A percentile compares a stretch with the other conserved stretches of the same genome.
phyloP scores from a whole-genome alignment of 2,888 invertebrate genomes.

The Schrankia costaestrigalis region DNA sequence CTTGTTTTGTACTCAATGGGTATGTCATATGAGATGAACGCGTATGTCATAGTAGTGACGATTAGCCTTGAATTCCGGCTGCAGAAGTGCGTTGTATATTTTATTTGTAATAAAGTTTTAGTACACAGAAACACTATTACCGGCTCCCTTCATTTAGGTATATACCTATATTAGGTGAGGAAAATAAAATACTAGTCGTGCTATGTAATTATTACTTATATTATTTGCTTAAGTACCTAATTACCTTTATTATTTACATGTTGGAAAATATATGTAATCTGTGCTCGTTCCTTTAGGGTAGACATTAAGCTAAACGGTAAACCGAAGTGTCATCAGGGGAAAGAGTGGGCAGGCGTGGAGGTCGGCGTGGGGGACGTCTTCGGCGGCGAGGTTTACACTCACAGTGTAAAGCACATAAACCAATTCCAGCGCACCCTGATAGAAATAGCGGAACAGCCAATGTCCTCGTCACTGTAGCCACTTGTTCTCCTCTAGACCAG shows the following conservation, averaged over 20 bases:
- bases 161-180: too few species aligned
- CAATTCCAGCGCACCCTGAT: constrained; percentile 91
- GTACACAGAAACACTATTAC: too few species aligned
- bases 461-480: constrained; percentile 90
- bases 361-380: constrained; percentile 83
- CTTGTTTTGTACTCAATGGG: too few species aligned
- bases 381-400: constrained; percentile 88
- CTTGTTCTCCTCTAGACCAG: constrained; percentile 91
- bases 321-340: constrained; percentile 78
- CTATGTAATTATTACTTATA: too few species aligned
- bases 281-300: constrained; percentile 25
- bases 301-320: constrained; percentile 61
- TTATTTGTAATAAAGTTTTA: too few species aligned
- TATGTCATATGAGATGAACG: too few species aligned
- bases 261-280: constrained; percentile 25
- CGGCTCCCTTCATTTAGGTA: too few species aligned
- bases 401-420: constrained; percentile 92
- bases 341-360: constrained; percentile 81
- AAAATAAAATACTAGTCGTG: constrained; percentile 17
- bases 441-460: constrained; percentile 91
- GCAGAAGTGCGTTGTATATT: too few species aligned
- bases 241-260: constrained; percentile 48
- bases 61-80: too few species aligned
- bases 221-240: too few species aligned
- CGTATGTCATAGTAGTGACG: too few species aligned